Percentiles rank a stretch among this genome's conserved stretches.
phyloP scores from a whole-genome alignment of 2,113 vertebrate species.

The Albula goreensis region DNA sequence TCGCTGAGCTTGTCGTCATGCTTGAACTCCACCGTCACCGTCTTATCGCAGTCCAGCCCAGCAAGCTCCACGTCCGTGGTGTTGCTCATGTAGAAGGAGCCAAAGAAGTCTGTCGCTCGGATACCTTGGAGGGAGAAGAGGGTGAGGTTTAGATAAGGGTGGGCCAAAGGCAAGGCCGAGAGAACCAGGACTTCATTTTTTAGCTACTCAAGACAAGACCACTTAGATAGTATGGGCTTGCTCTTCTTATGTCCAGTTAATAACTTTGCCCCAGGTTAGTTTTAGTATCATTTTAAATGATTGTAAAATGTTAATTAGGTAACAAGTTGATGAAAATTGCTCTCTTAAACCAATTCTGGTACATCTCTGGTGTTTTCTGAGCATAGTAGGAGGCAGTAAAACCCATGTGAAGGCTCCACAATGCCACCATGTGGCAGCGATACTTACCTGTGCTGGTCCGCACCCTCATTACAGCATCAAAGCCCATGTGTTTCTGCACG shows the following conservation, averaged over 20 bases:
- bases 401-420: not conserved
- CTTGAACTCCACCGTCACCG: constrained; percentile 94
- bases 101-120: constrained; percentile 93
- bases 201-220: too few relatives aligned
- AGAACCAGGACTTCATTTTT: too few relatives aligned
- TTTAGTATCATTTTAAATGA: too few relatives aligned
- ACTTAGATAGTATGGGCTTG: too few relatives aligned
- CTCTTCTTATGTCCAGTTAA: too few relatives aligned
- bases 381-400: too few relatives aligned
- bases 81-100: constrained; percentile 98
- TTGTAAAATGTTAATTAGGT: too few relatives aligned
- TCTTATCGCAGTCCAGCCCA: constrained; percentile 95
- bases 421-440: not conserved
- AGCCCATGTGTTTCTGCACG: constrained; percentile 89
- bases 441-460: constrained; percentile 93
- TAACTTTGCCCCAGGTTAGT: too few relatives aligned
- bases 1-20: constrained; percentile 98
- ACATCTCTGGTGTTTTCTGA: not conserved
- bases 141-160: not conserved
- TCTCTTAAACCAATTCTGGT: too few relatives aligned
- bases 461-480: constrained; percentile 97
- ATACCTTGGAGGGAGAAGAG: constrained; percentile 74
- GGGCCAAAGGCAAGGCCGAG: not conserved
- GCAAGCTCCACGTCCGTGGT: constrained; percentile 98
- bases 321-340: too few relatives aligned